Evolutionary conservation across 1,140 invertebrate species (phyloP), one percentile per base, ranked within the genome.

Genomic region (Tenebrio molitor): DNA sequence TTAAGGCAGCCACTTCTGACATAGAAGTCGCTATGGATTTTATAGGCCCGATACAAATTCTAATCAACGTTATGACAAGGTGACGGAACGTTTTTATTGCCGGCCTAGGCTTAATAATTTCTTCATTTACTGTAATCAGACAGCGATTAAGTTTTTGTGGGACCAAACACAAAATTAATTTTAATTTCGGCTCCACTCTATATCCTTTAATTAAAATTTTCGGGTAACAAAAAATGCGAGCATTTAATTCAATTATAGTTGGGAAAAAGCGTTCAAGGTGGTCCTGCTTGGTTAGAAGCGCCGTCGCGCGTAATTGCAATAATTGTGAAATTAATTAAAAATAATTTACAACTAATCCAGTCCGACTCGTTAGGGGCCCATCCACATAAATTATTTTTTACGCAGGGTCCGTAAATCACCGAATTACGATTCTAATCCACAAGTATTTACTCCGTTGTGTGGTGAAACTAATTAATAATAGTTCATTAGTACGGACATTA

Each of bases 51-150:
- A 58, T 58, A 34, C 23, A 58, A 58, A 58, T 58, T 58, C 50
- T 58, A 58, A 58, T 58, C 50, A 58, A 58, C 50, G 15, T 58
- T 58, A 58, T 58, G 50, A 58, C 50, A 58, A 58, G 50, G 50
- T 58, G 50, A 58, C 23, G 50, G 50, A 21, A 14, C 29, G 50
- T 58, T 58, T 25, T 34, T 53, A 58, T 58, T 58, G 50, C 19
- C 19, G 23, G 44, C 44, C 19, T 23, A 29, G 19, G 50, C 50
- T 58, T 58, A 58, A 58, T 58, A 58, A 58, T 58, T 58, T 58
- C 50, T 58, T 58, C 50, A 58, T 58, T 58, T 58, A 58, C 10
- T 58, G 50, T 58, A 58, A 58, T 58, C 50, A 58, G 50, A n/a
- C n/a, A n/a, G 23, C 23, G 50, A 58, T 58, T 58, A 58, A 58